Percentiles rank a stretch among this genome's conserved stretches.
These are phyloP conservation scores for Lemur catta DNA, from an alignment of 2,797 vertebrate species.

Conservation along the genomic window DNA sequence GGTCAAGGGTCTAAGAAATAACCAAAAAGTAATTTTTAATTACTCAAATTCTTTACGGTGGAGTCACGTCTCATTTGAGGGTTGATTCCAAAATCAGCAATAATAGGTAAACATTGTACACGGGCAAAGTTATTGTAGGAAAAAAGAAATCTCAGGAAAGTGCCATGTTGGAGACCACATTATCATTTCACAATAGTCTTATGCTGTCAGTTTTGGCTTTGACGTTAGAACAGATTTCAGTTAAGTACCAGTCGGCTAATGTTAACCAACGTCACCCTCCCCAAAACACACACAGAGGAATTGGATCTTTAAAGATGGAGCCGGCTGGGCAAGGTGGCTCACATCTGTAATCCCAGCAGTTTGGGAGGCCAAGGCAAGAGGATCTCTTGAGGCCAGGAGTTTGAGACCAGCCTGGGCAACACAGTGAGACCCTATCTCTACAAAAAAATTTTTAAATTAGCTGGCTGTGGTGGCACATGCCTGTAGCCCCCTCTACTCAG, in stretches of 20 bases:
- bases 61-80: background rate
- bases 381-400: background rate
- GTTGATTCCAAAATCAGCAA: background rate
- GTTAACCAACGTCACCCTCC: background rate
- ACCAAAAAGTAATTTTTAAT: background rate
- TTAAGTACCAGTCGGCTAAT: background rate
- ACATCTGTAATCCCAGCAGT: background rate
- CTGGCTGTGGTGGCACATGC: background rate
- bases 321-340: background rate
- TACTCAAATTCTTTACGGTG: background rate
- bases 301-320: background rate
- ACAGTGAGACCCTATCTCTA: background rate
- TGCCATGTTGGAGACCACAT: background rate
- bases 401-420: background rate
- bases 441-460: background rate
- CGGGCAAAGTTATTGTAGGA: background rate
- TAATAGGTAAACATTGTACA: background rate
- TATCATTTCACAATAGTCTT: rapidly evolving
- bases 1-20: background rate
- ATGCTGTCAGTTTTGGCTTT: background rate
- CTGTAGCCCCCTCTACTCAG: background rate
- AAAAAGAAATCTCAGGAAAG: background rate
- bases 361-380: background rate
- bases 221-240: background rate
- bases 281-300: background rate